Evolutionary conservation across 1,140 invertebrate genomes (phyloP).

Genomic region (Pantala flavescens): DNA sequence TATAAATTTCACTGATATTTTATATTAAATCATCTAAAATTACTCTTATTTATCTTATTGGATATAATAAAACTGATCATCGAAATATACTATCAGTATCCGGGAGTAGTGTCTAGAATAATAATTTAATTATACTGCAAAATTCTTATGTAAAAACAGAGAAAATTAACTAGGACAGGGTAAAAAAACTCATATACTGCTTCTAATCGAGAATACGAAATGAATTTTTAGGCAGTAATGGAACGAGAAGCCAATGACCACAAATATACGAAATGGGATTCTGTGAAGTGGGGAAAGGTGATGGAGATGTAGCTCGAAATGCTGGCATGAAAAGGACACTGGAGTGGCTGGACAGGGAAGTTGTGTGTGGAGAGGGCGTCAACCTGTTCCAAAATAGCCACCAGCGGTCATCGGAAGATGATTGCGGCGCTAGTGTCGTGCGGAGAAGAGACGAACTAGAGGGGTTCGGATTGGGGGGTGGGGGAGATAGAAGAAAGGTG

Average conservation of each 20-base stretch:
- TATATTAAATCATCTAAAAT: too few relatives aligned
- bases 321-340: neutral
- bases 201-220: too few relatives aligned
- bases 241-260: neutral
- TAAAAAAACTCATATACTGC: too few relatives aligned
- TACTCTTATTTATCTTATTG: too few relatives aligned
- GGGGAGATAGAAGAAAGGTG: neutral
- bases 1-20: too few relatives aligned
- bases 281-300: neutral
- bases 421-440: neutral
- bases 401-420: neutral
- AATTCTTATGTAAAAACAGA: too few relatives aligned
- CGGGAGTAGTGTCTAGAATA: too few relatives aligned
- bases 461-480: neutral
- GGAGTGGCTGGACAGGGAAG: neutral
- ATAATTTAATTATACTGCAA: too few relatives aligned
- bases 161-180: too few relatives aligned
- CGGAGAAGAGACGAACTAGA: neutral
- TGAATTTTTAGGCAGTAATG: neutral
- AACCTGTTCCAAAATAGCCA: neutral
- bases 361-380: neutral
- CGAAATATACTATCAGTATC: too few relatives aligned
- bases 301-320: neutral
- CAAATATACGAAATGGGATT: neutral
- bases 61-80: too few relatives aligned